Percentiles rank a stretch among this genome's conserved stretches.
Conservation (phyloP, 2,888 invertebrate species). For the Melipona bicolor region DNA sequence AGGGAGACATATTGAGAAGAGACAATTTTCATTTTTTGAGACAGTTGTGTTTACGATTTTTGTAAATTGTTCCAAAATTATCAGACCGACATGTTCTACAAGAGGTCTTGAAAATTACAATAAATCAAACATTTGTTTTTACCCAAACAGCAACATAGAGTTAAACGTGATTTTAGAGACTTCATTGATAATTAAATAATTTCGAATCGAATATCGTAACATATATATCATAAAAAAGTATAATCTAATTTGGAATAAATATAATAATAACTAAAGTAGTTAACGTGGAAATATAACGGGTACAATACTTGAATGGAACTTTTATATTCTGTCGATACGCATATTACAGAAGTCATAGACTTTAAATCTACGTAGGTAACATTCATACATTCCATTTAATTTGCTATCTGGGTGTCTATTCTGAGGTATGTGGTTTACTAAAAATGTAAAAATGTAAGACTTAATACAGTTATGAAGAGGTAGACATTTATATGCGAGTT, state of each 20-base stretch:
- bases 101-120: constrained; percentile 63
- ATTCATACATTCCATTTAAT: constrained; percentile 65
- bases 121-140: constrained; percentile 68
- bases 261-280: constrained; percentile 64
- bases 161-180: constrained; percentile 38
- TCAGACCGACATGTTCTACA: constrained; percentile 75
- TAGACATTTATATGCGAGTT: constrained; percentile 79
- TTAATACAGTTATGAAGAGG: constrained; percentile 82
- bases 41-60: constrained; percentile 60
- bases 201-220: constrained; percentile 56
- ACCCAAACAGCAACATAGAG: constrained; percentile 70
- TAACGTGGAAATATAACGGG: constrained; percentile 62
- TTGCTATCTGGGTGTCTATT: constrained; percentile 75
- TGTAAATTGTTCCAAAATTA: constrained; percentile 75
- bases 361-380: constrained; percentile 57
- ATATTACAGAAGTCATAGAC: constrained; percentile 58
- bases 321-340: constrained; percentile 63
- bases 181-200: constrained; percentile 44
- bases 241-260: constrained; percentile 69
- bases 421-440: constrained; percentile 83
- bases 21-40: constrained; percentile 57
- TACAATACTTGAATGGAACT: constrained; percentile 69
- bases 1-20: constrained; percentile 58
- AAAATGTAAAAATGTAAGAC: constrained; percentile 83
- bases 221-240: constrained; percentile 40